Evolutionary conservation across 1,140 invertebrate genomes (phyloP).

Genomic region (Scaptomyza hsui): DNA sequence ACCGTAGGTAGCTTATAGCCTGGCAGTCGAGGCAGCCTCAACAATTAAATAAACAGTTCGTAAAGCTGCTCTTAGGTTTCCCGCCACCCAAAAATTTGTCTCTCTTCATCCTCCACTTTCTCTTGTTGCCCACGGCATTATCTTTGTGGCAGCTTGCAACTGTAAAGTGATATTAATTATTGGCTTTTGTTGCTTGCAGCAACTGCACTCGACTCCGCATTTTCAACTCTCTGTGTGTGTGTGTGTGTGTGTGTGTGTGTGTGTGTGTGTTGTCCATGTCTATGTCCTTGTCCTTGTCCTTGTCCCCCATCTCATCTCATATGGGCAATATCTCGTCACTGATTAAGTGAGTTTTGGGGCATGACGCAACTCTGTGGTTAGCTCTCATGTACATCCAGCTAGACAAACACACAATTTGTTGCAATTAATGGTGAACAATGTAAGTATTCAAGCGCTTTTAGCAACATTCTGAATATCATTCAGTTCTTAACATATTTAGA

Average conservation of each 20-base stretch:
- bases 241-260: too few species aligned
- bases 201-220: conserved; percentile 16
- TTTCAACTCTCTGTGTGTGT: not conserved
- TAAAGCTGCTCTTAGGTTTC: conserved; percentile 26
- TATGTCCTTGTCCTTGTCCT: not conserved
- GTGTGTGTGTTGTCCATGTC: not conserved
- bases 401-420: conserved; percentile 23
- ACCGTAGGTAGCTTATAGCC: conserved; percentile 1
- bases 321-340: conserved; percentile 36
- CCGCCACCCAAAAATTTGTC: not conserved
- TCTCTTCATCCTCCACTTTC: conserved; percentile 1
- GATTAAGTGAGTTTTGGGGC: conserved; percentile 57
- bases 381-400: not conserved
- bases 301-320: not conserved
- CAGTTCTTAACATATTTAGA: too few species aligned
- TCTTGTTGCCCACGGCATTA: not conserved
- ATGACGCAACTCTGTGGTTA: conserved; percentile 47
- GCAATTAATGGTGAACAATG: conserved; percentile 27
- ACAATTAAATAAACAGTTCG: conserved; percentile 48
- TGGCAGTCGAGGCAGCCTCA: conserved; percentile 2
- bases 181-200: conserved; percentile 50
- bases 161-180: conserved; percentile 70
- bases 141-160: conserved; percentile 47
- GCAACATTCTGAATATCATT: not conserved
- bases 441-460: conserved; percentile 14